These are phyloP conservation scores for Percopsis transmontana DNA, from an alignment of 2,113 vertebrate species.

Conservation along the genomic window DNA sequence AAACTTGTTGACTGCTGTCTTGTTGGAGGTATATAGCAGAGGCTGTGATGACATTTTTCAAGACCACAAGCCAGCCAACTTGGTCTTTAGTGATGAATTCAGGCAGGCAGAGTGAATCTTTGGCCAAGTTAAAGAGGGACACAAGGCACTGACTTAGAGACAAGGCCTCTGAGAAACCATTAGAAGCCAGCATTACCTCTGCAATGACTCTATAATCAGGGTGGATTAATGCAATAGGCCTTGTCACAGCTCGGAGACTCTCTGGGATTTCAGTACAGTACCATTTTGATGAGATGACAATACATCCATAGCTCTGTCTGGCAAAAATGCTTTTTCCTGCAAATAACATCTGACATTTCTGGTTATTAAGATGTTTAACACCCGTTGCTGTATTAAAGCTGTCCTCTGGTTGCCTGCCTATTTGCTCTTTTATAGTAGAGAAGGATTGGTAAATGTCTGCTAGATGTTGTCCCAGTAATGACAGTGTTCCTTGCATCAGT, in stretches of 20 bases:
- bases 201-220: slow-evolving; percentile 76
- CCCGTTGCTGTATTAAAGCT: not conserved
- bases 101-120: slow-evolving; percentile 69
- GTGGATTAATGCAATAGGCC: slow-evolving; percentile 76
- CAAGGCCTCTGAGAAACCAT: slow-evolving; percentile 77
- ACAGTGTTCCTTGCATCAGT: slow-evolving; percentile 70
- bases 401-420: slow-evolving; percentile 9
- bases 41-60: slow-evolving; percentile 70
- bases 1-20: slow-evolving; percentile 13
- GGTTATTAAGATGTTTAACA: slow-evolving; percentile 16
- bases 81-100: slow-evolving; percentile 37
- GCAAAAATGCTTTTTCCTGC: slow-evolving; percentile 68
- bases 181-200: slow-evolving; percentile 78
- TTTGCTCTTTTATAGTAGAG: slow-evolving; percentile 40
- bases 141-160: slow-evolving; percentile 74
- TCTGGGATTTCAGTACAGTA: slow-evolving; percentile 63
- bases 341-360: slow-evolving; percentile 55
- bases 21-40: slow-evolving; percentile 59
- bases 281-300: slow-evolving; percentile 66
- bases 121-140: slow-evolving; percentile 73
- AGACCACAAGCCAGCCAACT: slow-evolving; percentile 66
- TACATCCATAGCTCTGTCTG: slow-evolving; percentile 75
- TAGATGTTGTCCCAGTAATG: slow-evolving; percentile 77
- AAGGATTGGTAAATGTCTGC: slow-evolving; percentile 72
- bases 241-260: slow-evolving; percentile 72